Evolutionary conservation across 2,113 vertebrate genomes (phyloP), one percentile per base, ranked within the genome.

Genomic region (Hippocampus mohnikei): DNA sequence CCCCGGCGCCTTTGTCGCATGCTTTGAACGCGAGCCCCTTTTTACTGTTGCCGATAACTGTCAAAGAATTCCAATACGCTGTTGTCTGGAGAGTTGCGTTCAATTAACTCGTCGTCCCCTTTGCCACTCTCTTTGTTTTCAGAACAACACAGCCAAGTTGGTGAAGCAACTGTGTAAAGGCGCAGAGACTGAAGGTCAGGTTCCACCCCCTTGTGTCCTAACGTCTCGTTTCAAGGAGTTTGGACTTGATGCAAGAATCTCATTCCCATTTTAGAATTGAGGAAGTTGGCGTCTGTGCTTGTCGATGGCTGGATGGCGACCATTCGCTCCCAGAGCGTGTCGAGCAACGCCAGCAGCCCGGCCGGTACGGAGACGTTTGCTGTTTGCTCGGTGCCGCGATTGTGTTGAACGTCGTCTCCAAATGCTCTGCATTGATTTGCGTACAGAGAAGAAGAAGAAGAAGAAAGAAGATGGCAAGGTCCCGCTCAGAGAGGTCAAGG

Each of bases 71-170:
- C 33, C 33, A 37, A 37, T 37, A 6, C 33, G 33, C 1, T 63
- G 61, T 42, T 12, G 3, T 13, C 12, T 66, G 25, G 1, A 18
- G 18, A 1, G 16, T 20, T 50, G 16, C 2, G 13, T 58, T 58
- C 5, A 58, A 27, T 58, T 58, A 3, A 25, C 23, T 13, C n/a
- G 1, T 58, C 1, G 25, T 5, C 6, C 10, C 53, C 2, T 25
- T 11, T 11, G 27, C 41, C 2, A 60, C 23, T 29, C 0, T 76
- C n/a, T 3, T 61, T 55, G 2, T 53, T 25, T 37, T 21, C 83
- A 98, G 96, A 98, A 98, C 85, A 98, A 98, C 89, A 98, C 96
- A 0, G 96, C 96, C 37, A 98, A 98, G 80, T 82, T 98, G 87
- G 96, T 98, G 78, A 98, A 98, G 81, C 96, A 97, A 53, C 92